phyloP scores from a whole-genome alignment of 2,888 invertebrate genomes.

The Drosophila paramelanica region DNA sequence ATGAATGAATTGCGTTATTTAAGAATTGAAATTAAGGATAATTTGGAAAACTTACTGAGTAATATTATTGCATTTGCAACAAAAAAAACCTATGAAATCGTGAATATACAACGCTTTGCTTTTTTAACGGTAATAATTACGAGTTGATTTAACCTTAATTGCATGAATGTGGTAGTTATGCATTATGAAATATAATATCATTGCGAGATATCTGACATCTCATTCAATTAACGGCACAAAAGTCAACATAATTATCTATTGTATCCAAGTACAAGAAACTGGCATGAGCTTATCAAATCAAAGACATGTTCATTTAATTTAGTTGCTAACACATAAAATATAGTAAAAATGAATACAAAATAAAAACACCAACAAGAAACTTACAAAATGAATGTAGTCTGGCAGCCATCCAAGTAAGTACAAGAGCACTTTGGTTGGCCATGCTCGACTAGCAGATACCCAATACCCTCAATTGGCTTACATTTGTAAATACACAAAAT shows the following conservation, averaged over 20 bases:
- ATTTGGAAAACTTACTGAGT: background rate
- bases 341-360: conserved; percentile 10
- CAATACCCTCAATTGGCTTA: background rate
- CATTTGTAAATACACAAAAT: too few relatives aligned
- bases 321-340: conserved; percentile 2
- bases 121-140: conserved; percentile 15
- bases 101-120: background rate
- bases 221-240: conserved; percentile 30
- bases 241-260: conserved; percentile 37
- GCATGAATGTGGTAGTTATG: conserved; percentile 8
- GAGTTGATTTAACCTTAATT: conserved; percentile 9
- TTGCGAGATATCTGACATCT: conserved; percentile 10
- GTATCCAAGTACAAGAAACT: background rate
- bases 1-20: background rate
- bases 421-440: background rate
- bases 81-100: background rate
- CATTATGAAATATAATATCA: conserved; percentile 12
- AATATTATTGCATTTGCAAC: background rate
- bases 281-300: conserved; percentile 12
- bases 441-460: background rate
- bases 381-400: conserved; percentile 14
- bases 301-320: conserved; percentile 29
- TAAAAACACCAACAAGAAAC: conserved; percentile 18
- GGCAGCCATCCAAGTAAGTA: conserved; percentile 35
- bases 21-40: background rate